Conservation (phyloP, 2,797 vertebrate genomes). For the Buceros bicornis region DNA sequence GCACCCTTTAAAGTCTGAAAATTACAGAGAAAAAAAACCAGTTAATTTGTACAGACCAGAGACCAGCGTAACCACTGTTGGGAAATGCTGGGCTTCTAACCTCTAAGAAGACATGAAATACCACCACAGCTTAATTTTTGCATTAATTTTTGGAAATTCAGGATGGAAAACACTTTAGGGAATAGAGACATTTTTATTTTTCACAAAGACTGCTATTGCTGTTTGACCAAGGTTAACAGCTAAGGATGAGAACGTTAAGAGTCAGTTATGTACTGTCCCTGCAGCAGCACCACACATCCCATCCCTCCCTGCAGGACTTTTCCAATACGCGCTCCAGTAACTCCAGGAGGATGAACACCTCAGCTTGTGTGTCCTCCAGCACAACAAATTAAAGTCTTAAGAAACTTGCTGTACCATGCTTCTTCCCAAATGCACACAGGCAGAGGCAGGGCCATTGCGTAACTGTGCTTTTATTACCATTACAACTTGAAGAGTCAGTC, state of each 20-base stretch:
- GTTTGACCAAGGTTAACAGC: background rate
- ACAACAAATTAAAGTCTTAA: background rate
- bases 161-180: background rate
- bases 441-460: background rate
- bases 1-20: background rate
- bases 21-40: rapidly evolving
- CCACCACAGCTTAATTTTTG: background rate
- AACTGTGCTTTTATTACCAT: background rate
- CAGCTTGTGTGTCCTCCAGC: background rate
- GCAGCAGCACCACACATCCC: rapidly evolving
- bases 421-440: background rate
- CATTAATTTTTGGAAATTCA: background rate
- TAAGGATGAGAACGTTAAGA: background rate
- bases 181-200: background rate
- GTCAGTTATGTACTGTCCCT: rapidly evolving
- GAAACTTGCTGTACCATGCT: background rate
- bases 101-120: background rate
- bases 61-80: background rate
- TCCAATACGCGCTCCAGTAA: background rate
- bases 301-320: background rate
- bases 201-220: background rate
- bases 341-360: background rate
- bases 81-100: background rate
- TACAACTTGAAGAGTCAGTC: background rate
- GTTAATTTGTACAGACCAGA: background rate